Evolutionary conservation across 2,888 invertebrate species (phyloP).

Genomic region (Choristoneura rosaceana): DNA sequence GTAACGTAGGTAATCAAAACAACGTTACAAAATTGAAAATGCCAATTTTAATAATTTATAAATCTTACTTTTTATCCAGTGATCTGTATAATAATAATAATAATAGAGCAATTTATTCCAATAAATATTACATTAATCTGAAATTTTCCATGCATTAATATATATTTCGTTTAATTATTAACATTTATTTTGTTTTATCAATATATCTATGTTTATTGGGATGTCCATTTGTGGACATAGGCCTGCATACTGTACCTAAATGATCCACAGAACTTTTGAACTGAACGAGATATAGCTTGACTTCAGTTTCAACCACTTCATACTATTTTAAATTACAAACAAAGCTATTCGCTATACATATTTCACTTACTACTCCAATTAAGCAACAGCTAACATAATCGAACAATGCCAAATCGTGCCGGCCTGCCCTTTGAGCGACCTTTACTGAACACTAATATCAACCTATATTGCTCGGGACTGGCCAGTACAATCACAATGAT

Average conservation of each 20-base stretch:
- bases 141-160: too few species aligned
- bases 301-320: neutral
- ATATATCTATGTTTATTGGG: too few species aligned
- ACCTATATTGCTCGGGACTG: slow-evolving; percentile 67
- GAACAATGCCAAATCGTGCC: slow-evolving; percentile 62
- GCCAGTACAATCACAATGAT: slow-evolving; percentile 66
- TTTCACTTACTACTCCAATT: slow-evolving; percentile 33
- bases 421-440: slow-evolving; percentile 67
- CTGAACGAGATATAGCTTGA: neutral
- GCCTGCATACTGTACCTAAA: neutral
- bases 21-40: neutral
- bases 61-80: too few species aligned
- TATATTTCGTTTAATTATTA: too few species aligned
- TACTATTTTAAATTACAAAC: slow-evolving; percentile 22
- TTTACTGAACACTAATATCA: slow-evolving; percentile 62
- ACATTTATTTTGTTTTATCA: too few species aligned
- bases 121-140: too few species aligned
- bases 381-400: slow-evolving; percentile 41
- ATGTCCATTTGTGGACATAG: too few species aligned
- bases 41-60: neutral
- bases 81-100: too few species aligned
- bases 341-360: slow-evolving; percentile 35
- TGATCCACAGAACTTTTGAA: neutral
- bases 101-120: too few species aligned
- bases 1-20: neutral